Evolutionary conservation across 2,888 invertebrate species (phyloP).

Genomic region (Chrysolina americana): DNA sequence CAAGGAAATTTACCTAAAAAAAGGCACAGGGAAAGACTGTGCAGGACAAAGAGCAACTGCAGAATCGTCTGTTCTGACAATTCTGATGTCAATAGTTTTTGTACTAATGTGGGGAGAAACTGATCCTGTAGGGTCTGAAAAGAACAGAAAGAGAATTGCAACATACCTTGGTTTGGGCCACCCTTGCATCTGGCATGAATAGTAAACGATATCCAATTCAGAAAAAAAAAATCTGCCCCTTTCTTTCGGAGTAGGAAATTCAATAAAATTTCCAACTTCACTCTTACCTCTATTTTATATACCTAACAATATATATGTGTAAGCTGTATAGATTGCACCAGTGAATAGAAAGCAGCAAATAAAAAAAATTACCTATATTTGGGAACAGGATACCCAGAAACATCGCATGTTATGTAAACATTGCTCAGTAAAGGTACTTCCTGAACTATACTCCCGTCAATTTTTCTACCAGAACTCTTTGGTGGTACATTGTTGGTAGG

Average conservation of each 20-base stretch:
- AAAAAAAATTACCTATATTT: slow-evolving; percentile 73
- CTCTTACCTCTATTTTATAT: slow-evolving; percentile 54
- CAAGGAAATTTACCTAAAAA: slow-evolving; percentile 76
- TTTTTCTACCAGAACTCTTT: slow-evolving; percentile 69
- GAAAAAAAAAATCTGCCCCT: slow-evolving; percentile 63
- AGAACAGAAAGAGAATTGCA: slow-evolving; percentile 26
- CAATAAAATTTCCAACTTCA: slow-evolving; percentile 61
- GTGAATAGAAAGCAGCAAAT: background rate
- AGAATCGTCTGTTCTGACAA: slow-evolving; percentile 61
- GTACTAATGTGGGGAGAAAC: slow-evolving; percentile 77
- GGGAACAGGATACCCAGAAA: slow-evolving; percentile 80
- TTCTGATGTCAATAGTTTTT: slow-evolving; percentile 72
- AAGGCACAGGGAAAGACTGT: slow-evolving; percentile 82
- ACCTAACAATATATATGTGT: background rate
- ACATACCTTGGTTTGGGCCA: slow-evolving; percentile 40
- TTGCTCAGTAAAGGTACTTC: slow-evolving; percentile 65
- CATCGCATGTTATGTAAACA: slow-evolving; percentile 77
- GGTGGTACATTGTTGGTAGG: slow-evolving; percentile 79
- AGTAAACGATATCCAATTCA: background rate
- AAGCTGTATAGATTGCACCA: background rate
- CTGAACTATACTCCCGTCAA: slow-evolving; percentile 71
- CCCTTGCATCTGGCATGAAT: slow-evolving; percentile 45
- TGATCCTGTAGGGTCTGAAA: slow-evolving; percentile 78
- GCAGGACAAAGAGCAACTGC: slow-evolving; percentile 79
- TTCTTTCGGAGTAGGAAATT: slow-evolving; percentile 73